These are phyloP conservation scores for Drosophila grimshawi DNA, from an alignment of 1,140 invertebrate species.

Conservation along the genomic window DNA sequence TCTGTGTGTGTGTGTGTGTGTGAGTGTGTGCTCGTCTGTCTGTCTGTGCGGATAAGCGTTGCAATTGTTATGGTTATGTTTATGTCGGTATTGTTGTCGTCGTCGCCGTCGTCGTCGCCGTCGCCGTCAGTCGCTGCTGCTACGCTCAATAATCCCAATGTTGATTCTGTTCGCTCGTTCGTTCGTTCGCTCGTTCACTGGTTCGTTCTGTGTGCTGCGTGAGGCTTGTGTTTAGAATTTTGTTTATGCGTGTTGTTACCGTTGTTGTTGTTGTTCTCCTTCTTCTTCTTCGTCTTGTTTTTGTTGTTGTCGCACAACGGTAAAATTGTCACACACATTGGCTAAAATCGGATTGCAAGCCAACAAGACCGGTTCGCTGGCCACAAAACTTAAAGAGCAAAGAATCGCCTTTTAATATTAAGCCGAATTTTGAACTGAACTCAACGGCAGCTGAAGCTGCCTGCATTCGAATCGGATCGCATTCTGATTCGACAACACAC, in stretches of 20 bases:
- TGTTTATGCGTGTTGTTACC: slow-evolving; percentile 26
- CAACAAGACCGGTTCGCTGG: neutral
- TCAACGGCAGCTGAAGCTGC: neutral
- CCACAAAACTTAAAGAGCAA: slow-evolving; percentile 4
- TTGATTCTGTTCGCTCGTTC: slow-evolving; percentile 60
- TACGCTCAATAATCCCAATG: slow-evolving; percentile 64
- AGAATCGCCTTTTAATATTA: neutral
- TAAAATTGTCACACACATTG: slow-evolving; percentile 30
- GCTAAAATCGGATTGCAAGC: neutral
- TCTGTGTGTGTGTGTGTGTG: slow-evolving; percentile 8
- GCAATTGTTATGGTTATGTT: slow-evolving; percentile 59
- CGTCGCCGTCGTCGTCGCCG: neutral
- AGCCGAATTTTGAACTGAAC: slow-evolving; percentile 1
- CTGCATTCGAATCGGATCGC: slow-evolving; percentile 2
- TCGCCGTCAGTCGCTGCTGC: slow-evolving; percentile 41
- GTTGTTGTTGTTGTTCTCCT: neutral
- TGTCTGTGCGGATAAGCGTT: slow-evolving; percentile 46
- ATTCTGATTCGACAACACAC: neutral
- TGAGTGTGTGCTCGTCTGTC: slow-evolving; percentile 10
- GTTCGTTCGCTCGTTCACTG: slow-evolving; percentile 41
- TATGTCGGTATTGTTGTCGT: slow-evolving; percentile 47
- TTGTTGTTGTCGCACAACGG: slow-evolving; percentile 9
- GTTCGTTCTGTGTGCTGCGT: slow-evolving; percentile 43
- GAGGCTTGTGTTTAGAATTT: slow-evolving; percentile 50
- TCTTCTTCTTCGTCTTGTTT: no score